A percentile compares a stretch with the other conserved stretches of the same genome.
Conservation (phyloP, 2,797 vertebrate genomes). For the Bradypus variegatus region DNA sequence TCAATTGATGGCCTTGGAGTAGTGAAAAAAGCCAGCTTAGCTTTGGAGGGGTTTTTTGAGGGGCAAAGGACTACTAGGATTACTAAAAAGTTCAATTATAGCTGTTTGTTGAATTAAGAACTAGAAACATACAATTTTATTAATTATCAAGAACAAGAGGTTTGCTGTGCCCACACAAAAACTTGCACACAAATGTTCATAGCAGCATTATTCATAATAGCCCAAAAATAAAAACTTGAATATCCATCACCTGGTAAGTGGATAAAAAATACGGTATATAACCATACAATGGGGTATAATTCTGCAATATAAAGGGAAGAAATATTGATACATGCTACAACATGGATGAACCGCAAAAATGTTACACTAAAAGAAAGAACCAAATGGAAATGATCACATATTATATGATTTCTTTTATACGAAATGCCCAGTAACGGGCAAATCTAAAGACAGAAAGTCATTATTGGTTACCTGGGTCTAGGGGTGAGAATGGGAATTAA, state of each 20-base stretch:
- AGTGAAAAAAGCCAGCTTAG: background rate
- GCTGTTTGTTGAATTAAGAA: constrained; percentile 1
- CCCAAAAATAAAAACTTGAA: background rate
- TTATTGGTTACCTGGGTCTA: background rate
- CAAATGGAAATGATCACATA: background rate
- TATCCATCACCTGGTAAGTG: background rate
- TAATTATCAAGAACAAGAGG: background rate
- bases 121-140: constrained; percentile 22
- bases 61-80: background rate
- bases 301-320: background rate
- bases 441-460: background rate
- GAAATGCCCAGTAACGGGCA: background rate
- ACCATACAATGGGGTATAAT: background rate
- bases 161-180: background rate
- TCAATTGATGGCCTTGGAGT: background rate
- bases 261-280: background rate
- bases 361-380: background rate
- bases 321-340: background rate
- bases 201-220: background rate
- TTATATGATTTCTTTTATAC: background rate
- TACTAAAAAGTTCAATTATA: constrained; percentile 3
- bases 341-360: background rate
- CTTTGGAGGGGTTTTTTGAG: background rate
- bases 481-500: background rate
- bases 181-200: background rate